Conservation (phyloP, 2,113 vertebrate species). For the Megaceryle maxima region DNA sequence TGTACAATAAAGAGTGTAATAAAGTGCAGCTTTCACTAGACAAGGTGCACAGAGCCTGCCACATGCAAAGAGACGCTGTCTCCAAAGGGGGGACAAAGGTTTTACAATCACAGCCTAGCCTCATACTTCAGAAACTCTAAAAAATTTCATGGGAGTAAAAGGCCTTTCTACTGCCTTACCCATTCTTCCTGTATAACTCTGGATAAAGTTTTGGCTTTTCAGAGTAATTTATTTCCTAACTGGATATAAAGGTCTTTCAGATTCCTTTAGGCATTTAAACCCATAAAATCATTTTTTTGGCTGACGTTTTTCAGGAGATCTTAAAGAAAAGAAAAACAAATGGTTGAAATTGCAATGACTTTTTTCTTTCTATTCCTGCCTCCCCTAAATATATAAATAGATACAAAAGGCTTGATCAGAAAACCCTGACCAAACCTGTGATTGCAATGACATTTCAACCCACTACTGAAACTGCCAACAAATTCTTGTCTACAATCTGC, state of each 20-base stretch:
- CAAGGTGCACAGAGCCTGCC: background rate
- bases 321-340: background rate
- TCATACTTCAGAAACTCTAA: background rate
- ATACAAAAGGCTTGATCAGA: background rate
- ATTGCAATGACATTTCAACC: background rate
- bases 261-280: background rate
- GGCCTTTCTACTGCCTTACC: background rate
- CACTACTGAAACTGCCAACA: background rate
- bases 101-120: background rate
- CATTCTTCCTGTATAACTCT: background rate
- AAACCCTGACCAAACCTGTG: background rate
- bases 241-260: background rate
- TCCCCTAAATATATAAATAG: background rate
- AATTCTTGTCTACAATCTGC: background rate
- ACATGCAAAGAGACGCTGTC: background rate
- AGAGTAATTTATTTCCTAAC: background rate
- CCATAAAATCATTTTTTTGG: background rate
- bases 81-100: background rate
- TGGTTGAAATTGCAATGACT: background rate
- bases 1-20: background rate
- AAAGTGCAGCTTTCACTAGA: background rate
- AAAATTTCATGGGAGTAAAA: background rate
- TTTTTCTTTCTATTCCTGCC: background rate
- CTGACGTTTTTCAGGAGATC: background rate
- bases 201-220: background rate